Percentiles rank a stretch among this genome's conserved stretches.
phyloP scores from a whole-genome alignment of 2,113 vertebrate species.

The Coreoperca whiteheadi region DNA sequence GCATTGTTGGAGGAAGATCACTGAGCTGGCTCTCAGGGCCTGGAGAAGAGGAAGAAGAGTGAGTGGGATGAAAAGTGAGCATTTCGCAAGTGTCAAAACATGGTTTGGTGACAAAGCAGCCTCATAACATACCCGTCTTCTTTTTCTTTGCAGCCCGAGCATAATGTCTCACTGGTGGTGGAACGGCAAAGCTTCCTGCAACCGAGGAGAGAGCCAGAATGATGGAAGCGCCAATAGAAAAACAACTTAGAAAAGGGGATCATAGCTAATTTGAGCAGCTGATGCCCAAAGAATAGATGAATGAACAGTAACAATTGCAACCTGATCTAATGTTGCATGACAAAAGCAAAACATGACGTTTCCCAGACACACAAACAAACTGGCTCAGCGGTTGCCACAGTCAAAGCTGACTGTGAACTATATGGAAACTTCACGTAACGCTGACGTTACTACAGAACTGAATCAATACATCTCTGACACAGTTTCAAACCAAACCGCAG shows the following conservation, averaged over 20 bases:
- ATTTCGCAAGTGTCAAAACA: not conserved
- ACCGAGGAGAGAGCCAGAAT: slow-evolving; percentile 43
- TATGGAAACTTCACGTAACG: too few species aligned
- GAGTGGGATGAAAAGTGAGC: not conserved
- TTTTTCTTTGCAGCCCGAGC: slow-evolving; percentile 73
- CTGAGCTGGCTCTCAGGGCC: slow-evolving; percentile 87
- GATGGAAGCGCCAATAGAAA: not conserved
- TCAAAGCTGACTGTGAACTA: too few species aligned
- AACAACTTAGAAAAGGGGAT: not conserved
- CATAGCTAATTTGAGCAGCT: not conserved
- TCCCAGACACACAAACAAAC: not conserved
- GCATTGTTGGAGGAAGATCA: slow-evolving; percentile 86
- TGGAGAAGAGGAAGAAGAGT: slow-evolving; percentile 52
- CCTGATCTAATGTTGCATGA: not conserved
- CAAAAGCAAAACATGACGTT: too few species aligned
- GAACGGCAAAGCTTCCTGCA: slow-evolving; percentile 69
- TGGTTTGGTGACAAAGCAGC: not conserved
- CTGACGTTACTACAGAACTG: not conserved
- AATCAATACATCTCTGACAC: not conserved
- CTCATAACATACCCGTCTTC: slow-evolving; percentile 78
- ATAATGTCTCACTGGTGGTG: slow-evolving; percentile 83
- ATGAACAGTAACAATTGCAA: too few species aligned
- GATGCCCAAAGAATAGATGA: not conserved
- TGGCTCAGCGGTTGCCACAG: not conserved
- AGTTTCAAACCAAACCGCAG: not conserved